A percentile compares a stretch with the other conserved stretches of the same genome.
phyloP scores from a whole-genome alignment of 2,888 invertebrate species.

The Coelopa pilipes region DNA sequence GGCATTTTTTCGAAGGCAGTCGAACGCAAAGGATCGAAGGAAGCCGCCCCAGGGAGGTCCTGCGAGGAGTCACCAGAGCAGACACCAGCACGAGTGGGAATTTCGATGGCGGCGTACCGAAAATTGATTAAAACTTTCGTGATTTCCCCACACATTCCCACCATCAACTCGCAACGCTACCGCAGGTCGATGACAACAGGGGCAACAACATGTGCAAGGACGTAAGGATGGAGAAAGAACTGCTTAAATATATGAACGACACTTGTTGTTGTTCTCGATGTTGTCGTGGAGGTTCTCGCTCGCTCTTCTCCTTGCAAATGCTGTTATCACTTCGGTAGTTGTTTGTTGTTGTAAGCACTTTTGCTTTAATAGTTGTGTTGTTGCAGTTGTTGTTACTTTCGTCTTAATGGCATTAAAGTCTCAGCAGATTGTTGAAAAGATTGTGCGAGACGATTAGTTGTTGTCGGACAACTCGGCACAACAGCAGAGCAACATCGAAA shows the following conservation, averaged over 20 bases:
- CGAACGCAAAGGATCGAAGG: too few species aligned
- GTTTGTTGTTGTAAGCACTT: neutral
- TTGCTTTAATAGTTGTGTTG: neutral
- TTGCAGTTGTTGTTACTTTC: neutral
- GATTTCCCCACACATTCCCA: neutral
- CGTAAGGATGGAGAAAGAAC: neutral
- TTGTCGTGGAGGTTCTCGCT: too few species aligned
- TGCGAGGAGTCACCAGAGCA: too few species aligned
- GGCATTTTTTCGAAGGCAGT: too few species aligned
- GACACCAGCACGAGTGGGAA: too few species aligned
- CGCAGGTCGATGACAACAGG: neutral
- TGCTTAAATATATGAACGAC: neutral
- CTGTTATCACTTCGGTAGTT: too few species aligned
- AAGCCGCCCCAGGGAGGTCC: too few species aligned
- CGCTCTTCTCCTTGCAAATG: neutral
- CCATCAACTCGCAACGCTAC: neutral
- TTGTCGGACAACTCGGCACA: neutral
- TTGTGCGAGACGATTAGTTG: conserved; percentile 39
- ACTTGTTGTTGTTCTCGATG: too few species aligned
- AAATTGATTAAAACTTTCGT: conserved; percentile 28
- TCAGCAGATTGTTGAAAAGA: conserved; percentile 20
- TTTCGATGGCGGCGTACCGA: neutral
- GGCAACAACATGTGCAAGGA: neutral
- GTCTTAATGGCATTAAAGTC: neutral
- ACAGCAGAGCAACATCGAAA: conserved; percentile 18